Evolutionary conservation across 2,888 invertebrate genomes (phyloP), one percentile per base, ranked within the genome.

Genomic region (Andrena trimmerana): DNA sequence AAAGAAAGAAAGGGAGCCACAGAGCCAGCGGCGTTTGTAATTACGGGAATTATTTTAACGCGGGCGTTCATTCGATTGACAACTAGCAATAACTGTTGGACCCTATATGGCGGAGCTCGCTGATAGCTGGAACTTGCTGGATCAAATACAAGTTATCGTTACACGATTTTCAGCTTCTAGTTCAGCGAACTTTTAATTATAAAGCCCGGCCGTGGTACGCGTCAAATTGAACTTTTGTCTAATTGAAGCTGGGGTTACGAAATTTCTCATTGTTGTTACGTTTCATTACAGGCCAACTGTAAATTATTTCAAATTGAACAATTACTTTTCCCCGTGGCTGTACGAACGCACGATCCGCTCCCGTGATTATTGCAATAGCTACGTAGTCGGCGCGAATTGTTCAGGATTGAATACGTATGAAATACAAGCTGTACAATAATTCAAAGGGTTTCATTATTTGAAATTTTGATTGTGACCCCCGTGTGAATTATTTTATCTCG

Each of bases 241-340:
- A 3, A 16, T 60, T 59, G 16, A 59, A 6, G 27, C 59, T 59
- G 29, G 16, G 7, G 3, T 29, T 24, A 59, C 4, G 2, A 33
- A 33, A n/a, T 33, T 60, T n/a, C 20, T 67, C 42, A 42, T 8
- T 36, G 54, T 31, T 57, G 36, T 57, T 54, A 36, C 36, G 52
- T 20, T 42, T 57, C 31, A 59, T 66, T 60, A 77, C 57, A 48
- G 50, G 31, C 16, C 10, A 4, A 20, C 6, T 48, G 20, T n/a
- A 63, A 70, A 66, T 72, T 48, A 65, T 29, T 8, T 60, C n/a
- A 7, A 33, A 60, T n/a, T 24, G 31, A 33, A 60, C 31, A 33
- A 60, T 60, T 60, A 60, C n/a, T 60, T 31, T 29, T 29, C 6
- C n/a, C 31, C 31, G 16, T 0, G 7, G 2, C 0, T n/a, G n/a